These are phyloP conservation scores for Leistus spinibarbis DNA, from an alignment of 2,888 invertebrate species.

Conservation along the genomic window DNA sequence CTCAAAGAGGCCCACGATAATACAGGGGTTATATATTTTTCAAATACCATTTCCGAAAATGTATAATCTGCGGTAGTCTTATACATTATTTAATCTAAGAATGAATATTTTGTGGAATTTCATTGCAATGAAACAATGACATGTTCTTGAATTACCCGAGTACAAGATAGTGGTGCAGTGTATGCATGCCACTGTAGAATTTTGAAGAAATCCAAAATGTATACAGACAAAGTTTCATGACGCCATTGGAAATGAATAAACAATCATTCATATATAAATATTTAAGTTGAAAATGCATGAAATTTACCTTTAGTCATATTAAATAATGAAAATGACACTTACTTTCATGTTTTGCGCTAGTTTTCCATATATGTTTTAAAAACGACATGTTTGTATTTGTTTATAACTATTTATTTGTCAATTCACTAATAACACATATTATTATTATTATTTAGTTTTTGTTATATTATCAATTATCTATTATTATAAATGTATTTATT, in stretches of 20 bases:
- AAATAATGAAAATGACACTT: constrained; percentile 53
- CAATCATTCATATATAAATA: not conserved
- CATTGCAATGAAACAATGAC: too few relatives aligned
- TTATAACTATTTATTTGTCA: not conserved
- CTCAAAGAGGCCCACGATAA: not conserved
- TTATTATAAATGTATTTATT: not conserved
- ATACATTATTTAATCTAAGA: too few relatives aligned
- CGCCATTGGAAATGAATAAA: too few relatives aligned
- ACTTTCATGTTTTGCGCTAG: constrained; percentile 72
- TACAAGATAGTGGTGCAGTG: too few relatives aligned
- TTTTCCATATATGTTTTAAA: constrained; percentile 69
- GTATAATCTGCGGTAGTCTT: too few relatives aligned
- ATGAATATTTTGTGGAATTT: too few relatives aligned
- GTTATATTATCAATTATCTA: not conserved
- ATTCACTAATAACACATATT: not conserved
- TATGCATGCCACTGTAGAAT: too few relatives aligned
- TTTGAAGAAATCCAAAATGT: too few relatives aligned
- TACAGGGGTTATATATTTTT: not conserved
- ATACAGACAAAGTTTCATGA: too few relatives aligned
- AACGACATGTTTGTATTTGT: constrained; percentile 59
- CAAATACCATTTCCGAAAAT: too few relatives aligned
- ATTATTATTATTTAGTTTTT: not conserved
- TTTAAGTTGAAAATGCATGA: not conserved
- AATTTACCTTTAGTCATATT: constrained; percentile 4
- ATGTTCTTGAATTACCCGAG: too few relatives aligned